These are phyloP conservation scores for Chaetodon trifasciatus DNA, from an alignment of 2,797 vertebrate genomes.

Conservation along the genomic window DNA sequence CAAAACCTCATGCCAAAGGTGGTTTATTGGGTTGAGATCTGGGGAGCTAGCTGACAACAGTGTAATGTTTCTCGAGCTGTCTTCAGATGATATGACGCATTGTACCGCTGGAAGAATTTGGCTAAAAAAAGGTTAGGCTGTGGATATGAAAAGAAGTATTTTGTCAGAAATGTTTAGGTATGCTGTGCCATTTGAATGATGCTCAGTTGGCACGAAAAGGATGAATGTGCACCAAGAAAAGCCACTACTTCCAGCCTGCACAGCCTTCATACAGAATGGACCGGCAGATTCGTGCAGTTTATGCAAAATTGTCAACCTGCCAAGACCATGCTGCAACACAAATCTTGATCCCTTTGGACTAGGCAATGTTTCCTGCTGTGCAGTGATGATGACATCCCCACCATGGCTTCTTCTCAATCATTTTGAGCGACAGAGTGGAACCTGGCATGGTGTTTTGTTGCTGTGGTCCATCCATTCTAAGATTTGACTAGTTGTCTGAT, in stretches of 20 bases:
- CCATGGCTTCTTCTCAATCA: constrained; percentile 32
- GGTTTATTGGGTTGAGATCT: constrained; percentile 40
- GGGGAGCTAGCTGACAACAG: constrained; percentile 17
- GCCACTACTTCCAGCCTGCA: background rate
- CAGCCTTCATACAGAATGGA: constrained; percentile 9
- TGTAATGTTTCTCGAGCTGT: constrained; percentile 43
- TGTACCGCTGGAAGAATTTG: constrained; percentile 30
- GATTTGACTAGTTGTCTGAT: constrained; percentile 65
- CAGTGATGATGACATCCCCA: constrained; percentile 41
- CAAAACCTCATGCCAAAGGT: constrained; percentile 6
- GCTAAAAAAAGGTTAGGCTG: constrained; percentile 7
- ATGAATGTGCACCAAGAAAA: constrained; percentile 13
- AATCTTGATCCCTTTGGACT: constrained; percentile 53
- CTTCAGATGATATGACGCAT: constrained; percentile 24
- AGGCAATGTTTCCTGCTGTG: constrained; percentile 14
- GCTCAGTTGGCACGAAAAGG: constrained; percentile 9
- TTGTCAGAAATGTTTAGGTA: constrained; percentile 48
- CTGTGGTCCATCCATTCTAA: constrained; percentile 56
- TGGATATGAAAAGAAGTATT: constrained; percentile 25
- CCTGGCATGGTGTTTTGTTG: constrained; percentile 40
- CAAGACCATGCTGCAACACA: constrained; percentile 33
- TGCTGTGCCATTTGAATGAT: constrained; percentile 29
- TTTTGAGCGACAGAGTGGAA: constrained; percentile 58
- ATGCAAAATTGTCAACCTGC: constrained; percentile 49
- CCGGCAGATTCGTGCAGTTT: constrained; percentile 29